Evolutionary conservation across 2,797 vertebrate genomes (phyloP), one percentile per base, ranked within the genome.

Genomic region (Sebastes wilsoni): DNA sequence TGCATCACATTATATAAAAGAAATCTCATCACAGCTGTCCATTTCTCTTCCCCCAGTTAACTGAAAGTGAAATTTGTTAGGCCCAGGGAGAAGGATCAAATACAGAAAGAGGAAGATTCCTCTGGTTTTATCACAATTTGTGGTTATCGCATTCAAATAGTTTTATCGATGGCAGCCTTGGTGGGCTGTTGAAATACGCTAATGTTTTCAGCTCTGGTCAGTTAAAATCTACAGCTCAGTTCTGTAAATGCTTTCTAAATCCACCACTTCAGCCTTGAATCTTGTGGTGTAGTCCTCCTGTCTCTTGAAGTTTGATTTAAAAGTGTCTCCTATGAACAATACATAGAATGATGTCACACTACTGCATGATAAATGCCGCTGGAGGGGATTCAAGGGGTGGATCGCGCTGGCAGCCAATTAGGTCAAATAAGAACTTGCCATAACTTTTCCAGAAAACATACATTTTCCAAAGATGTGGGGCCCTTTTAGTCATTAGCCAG

Each of bases 301-400:
- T 84, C 82, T 89, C 76, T 84, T 79, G 71, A 82, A 77, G 61
- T 84, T 73, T 89, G 83, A 93, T 94, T 93, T 93, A 91, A 85
- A 93, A 77, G 80, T 59, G 72, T 86, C 83, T 91, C 71, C 36
- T 25, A 71, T 87, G 89, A 87, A 94, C 87, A 90, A 89, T 86
- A 70, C 69, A 79, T 38, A 61, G 66, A 77, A 82, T 94, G 92
- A 95, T 89, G 90, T 95, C 93, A 95, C 81, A 10, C 65, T 18
- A 55, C 82, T 76, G 77, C 54, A 74, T 88, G 88, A 93, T 89
- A 83, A 87, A 92, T 75, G 76, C 77, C 80, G 82, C 87, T 93
- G 90, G 86, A 91, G 79, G 23, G 2, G 65, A 88, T 72, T 92
- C 88, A 94, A 92, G 92, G 92, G 91, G 92, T 85, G 90, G 88